Evolutionary conservation across 2,888 invertebrate species (phyloP).

Genomic region (Diaprepes abbreviatus): DNA sequence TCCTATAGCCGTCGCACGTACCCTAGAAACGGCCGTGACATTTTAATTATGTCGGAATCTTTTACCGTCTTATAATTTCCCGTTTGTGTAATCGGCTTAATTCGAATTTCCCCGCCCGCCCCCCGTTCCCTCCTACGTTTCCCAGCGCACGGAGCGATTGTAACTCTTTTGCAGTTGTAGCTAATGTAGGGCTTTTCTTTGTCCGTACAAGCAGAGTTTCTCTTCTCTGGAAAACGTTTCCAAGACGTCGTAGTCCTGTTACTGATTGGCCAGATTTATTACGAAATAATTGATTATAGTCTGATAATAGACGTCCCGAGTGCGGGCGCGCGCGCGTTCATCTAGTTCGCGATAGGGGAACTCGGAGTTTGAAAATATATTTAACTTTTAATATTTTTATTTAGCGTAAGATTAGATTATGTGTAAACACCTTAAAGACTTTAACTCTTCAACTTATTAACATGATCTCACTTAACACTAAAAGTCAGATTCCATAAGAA

Average conservation of each 20-base stretch:
- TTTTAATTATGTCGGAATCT: background rate
- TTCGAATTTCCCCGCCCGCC: background rate
- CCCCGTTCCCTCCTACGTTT: background rate
- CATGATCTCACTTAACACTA: no score
- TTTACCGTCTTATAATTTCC: background rate
- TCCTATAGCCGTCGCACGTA: background rate
- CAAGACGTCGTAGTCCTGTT: slow-evolving; percentile 9
- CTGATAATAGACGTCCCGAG: slow-evolving; percentile 53
- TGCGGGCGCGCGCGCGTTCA: slow-evolving; percentile 28
- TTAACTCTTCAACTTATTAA: no score
- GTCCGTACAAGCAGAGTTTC: background rate
- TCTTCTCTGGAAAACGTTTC: background rate
- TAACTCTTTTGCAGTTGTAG: background rate
- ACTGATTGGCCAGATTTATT: slow-evolving; percentile 58
- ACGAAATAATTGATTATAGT: slow-evolving; percentile 62
- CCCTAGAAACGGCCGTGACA: background rate
- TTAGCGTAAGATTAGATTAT: no score
- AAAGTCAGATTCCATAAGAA: no score
- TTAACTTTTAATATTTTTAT: no score
- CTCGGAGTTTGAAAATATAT: background rate
- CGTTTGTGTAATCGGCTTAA: background rate
- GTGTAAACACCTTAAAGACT: no score
- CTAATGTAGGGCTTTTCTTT: slow-evolving; percentile 1
- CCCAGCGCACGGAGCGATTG: background rate
- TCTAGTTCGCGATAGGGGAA: slow-evolving; percentile 11